These are phyloP conservation scores for Colostygia pectinataria DNA, from an alignment of 2,888 invertebrate genomes.

Conservation along the genomic window DNA sequence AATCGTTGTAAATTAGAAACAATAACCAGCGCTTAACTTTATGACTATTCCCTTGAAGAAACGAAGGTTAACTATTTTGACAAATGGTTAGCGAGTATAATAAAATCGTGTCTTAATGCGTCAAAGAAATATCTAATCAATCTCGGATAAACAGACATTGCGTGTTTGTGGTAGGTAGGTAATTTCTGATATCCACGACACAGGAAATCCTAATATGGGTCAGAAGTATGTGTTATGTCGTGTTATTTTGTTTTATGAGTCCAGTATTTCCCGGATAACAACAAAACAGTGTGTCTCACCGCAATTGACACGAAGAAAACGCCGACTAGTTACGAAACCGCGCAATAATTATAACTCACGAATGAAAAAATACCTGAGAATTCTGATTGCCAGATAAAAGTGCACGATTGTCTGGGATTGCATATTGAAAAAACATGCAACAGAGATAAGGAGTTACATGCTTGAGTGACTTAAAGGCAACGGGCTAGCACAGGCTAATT, in stretches of 20 bases:
- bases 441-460: conserved; percentile 79
- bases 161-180: too few species aligned
- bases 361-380: conserved; percentile 80
- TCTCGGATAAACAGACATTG: too few species aligned
- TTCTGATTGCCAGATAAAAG: conserved; percentile 74
- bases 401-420: conserved; percentile 77
- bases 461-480: conserved; percentile 72
- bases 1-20: too few species aligned
- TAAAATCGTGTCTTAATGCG: too few species aligned
- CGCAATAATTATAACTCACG: conserved; percentile 75
- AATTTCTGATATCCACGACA: too few species aligned
- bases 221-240: not conserved
- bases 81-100: too few species aligned
- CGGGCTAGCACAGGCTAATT: conserved; percentile 70
- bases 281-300: conserved; percentile 37
- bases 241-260: not conserved
- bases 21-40: too few species aligned
- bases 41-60: too few species aligned
- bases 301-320: conserved; percentile 72
- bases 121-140: too few species aligned
- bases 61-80: too few species aligned
- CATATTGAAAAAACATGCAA: conserved; percentile 83
- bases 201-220: too few species aligned
- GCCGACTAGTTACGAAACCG: conserved; percentile 70
- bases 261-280: not conserved